Conservation (phyloP, 2,888 invertebrate species). For the Eurytoma adleriae region DNA sequence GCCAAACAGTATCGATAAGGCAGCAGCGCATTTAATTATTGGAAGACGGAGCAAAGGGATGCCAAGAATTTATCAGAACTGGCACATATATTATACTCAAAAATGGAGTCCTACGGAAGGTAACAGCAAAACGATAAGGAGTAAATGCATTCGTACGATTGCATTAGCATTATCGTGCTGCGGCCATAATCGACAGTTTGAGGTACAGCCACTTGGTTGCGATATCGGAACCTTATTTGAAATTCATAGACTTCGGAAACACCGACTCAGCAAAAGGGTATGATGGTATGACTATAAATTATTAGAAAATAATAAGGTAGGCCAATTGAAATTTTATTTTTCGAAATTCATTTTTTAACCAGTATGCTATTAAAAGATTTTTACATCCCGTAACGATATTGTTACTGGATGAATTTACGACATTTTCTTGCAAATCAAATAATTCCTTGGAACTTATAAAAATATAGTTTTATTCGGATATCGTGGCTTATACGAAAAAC, state of each 20-base stretch:
- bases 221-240: conserved; percentile 49
- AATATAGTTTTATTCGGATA: conserved; percentile 10
- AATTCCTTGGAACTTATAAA: not conserved
- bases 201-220: conserved; percentile 44
- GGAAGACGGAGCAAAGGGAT: not conserved
- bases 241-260: conserved; percentile 53
- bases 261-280: conserved; percentile 31
- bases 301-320: conserved; percentile 3
- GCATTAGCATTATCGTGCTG: conserved; percentile 49
- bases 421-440: not conserved
- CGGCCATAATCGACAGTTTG: conserved; percentile 48
- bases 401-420: not conserved
- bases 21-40: conserved; percentile 25
- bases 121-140: conserved; percentile 28
- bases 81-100: conserved; percentile 5
- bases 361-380: not conserved
- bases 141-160: conserved; percentile 31
- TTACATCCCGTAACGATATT: not conserved
- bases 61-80: not conserved
- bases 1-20: conserved; percentile 22
- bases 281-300: conserved; percentile 20
- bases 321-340: conserved; percentile 7
- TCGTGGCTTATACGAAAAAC: conserved; percentile 11
- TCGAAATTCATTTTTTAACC: not conserved
- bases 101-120: conserved; percentile 10